Percentiles rank a stretch among this genome's conserved stretches.
Conservation (phyloP, 2,888 invertebrate species). For the Melinaea menophilus region DNA sequence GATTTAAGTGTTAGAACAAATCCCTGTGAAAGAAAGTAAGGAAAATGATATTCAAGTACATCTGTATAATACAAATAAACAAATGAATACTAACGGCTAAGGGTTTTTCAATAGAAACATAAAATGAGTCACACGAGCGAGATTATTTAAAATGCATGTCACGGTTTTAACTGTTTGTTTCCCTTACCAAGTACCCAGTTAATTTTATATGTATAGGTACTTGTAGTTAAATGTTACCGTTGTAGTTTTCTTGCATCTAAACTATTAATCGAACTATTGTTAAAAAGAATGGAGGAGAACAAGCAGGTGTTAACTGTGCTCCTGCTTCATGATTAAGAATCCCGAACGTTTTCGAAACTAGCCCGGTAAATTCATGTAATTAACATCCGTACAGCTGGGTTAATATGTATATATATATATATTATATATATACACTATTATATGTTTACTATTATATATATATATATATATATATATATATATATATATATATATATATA, state of each 20-base stretch:
- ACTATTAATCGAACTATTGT: background rate
- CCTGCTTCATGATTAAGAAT: too few species aligned
- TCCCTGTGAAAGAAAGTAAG: background rate
- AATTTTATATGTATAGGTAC: background rate
- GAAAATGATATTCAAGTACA: background rate
- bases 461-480: too few species aligned
- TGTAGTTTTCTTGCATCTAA: background rate
- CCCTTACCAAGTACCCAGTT: slow-evolving; percentile 3
- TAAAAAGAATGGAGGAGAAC: too few species aligned
- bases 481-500: too few species aligned
- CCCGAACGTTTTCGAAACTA: too few species aligned
- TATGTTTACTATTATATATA: too few species aligned
- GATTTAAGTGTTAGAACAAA: too few species aligned
- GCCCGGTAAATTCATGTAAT: too few species aligned
- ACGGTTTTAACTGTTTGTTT: slow-evolving; percentile 5
- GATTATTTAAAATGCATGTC: slow-evolving; percentile 5
- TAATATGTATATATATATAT: too few species aligned
- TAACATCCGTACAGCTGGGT: too few species aligned
- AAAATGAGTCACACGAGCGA: slow-evolving; percentile 2
- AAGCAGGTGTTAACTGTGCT: too few species aligned
- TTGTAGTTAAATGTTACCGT: background rate
- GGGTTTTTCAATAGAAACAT: slow-evolving; percentile 5
- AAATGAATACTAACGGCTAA: background rate
- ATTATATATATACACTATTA: too few species aligned
- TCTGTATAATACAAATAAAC: background rate